These are phyloP conservation scores for Xenotilapia longispinis DNA, from an alignment of 2,113 vertebrate species.

Conservation along the genomic window DNA sequence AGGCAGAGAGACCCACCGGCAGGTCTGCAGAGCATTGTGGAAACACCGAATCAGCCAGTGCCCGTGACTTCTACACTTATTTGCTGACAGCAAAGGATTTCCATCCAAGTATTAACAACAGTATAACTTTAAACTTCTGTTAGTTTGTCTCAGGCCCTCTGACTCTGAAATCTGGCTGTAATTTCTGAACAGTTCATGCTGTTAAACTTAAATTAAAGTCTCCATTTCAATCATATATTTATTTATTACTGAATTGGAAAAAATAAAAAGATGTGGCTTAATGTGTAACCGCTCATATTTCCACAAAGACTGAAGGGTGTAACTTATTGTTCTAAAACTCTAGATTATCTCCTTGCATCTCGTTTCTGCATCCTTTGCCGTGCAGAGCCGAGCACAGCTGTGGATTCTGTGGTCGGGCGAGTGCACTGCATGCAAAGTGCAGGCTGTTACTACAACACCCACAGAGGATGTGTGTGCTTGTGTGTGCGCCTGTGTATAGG, in stretches of 20 bases:
- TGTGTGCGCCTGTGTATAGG: background rate
- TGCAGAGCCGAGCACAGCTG: background rate
- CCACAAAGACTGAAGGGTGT: background rate
- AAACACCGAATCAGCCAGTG: background rate
- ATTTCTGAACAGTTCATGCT: background rate
- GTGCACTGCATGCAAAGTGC: background rate
- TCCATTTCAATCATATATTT: background rate
- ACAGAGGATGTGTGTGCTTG: background rate
- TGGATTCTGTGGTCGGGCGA: background rate
- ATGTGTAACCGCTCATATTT: background rate
- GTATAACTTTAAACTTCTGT: background rate
- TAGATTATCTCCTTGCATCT: background rate
- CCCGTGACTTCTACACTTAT: background rate
- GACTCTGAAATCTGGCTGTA: background rate
- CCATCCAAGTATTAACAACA: background rate
- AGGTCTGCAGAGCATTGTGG: fast-evolving
- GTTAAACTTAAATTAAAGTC: background rate
- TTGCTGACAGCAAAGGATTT: background rate
- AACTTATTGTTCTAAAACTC: background rate
- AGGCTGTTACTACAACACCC: background rate
- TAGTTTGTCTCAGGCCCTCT: background rate
- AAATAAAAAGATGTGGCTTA: background rate
- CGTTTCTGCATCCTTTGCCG: background rate
- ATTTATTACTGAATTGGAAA: background rate
- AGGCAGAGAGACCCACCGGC: background rate